These are phyloP conservation scores for Drosophila ironensis DNA, from an alignment of 1,140 invertebrate genomes.

Conservation along the genomic window DNA sequence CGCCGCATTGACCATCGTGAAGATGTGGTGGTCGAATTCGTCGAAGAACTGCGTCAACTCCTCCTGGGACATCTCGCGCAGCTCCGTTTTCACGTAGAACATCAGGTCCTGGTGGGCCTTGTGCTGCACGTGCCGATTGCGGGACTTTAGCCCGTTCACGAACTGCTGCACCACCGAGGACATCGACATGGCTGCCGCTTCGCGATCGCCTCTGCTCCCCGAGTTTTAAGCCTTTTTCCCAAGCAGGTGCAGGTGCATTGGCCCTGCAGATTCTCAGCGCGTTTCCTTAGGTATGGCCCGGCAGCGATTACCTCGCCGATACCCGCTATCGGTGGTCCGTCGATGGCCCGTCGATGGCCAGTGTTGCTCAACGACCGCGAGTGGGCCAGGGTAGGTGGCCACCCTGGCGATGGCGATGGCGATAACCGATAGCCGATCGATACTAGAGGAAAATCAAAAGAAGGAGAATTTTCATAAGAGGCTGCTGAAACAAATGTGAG, in stretches of 20 bases:
- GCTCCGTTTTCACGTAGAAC: slow-evolving; percentile 95
- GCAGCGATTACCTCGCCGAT: neutral
- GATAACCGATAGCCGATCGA: slow-evolving; percentile 25
- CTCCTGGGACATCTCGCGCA: slow-evolving; percentile 95
- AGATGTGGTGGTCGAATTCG: slow-evolving; percentile 97
- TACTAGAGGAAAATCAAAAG: slow-evolving; percentile 27
- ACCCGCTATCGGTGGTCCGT: too few species aligned
- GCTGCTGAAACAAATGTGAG: slow-evolving; percentile 72
- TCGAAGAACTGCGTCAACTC: slow-evolving; percentile 95
- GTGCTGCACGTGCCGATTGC: slow-evolving; percentile 91
- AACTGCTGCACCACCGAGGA: slow-evolving; percentile 88
- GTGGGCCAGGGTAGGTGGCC: too few species aligned
- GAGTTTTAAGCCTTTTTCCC: slow-evolving; percentile 1
- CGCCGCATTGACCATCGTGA: slow-evolving; percentile 96
- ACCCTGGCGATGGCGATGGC: too few species aligned
- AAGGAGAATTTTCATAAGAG: slow-evolving; percentile 72
- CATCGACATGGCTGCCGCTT: slow-evolving; percentile 55
- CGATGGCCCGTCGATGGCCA: too few species aligned
- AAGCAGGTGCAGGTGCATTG: slow-evolving; percentile 61
- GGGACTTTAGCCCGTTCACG: slow-evolving; percentile 93
- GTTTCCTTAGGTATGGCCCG: neutral
- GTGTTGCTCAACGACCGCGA: too few species aligned
- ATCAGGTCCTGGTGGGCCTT: slow-evolving; percentile 94
- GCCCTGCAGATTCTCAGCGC: neutral
- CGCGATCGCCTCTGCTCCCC: neutral